Base-by-base conservation (phyloP, 2,797 vertebrate species). In the Danionella dracula region DNA sequence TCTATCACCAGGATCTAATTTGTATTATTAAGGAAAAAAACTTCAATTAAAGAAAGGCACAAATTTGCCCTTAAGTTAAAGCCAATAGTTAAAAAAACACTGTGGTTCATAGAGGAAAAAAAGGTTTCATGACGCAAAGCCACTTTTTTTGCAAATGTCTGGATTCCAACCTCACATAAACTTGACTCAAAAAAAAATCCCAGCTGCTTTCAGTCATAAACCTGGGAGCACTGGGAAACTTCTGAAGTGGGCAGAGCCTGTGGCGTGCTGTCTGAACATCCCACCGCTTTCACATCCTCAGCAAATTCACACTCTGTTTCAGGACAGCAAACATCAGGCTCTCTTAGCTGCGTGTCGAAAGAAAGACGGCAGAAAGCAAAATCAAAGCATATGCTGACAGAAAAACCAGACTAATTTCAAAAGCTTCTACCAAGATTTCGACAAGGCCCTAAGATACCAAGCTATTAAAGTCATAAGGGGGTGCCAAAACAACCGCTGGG, bases 401-500 rank as follows among this genome's bases (percentile, higher is more conserved):
- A 49, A 49, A 41, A 32, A n/a, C 38, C 64, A 20, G 10, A 48
- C 42, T 66, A 31, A 56, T 56, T 66, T 40, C 32, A 57, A 66
- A 65, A 50, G 20, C 50, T 50, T 45, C 29, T 34, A 35, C 40
- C 31, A 65, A 46, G 32, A 56, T 56, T 53, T 48, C 49, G 44
- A 66, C 42, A 40, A 57, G 64, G 44, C 42, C 21, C 44, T 35
- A 48, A 48, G 64, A 66, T 49, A 48, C 42, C 44, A 40, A 66
- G 57, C 64, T 27, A 66, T 66, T 66, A 57, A 66, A 65, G 57
- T 57, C 53, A 49, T 66, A 57, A 20, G 34, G 44, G 60, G 53
- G 64, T 66, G 64, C 53, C 64, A 57, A 57, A 66, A 66, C 64
- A 56, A 66, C 51, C 7, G 42, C 64, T 40, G 44, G 19, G 64